These are phyloP conservation scores for Perognathus longimembris DNA, from an alignment of 2,113 vertebrate genomes.

Conservation along the genomic window DNA sequence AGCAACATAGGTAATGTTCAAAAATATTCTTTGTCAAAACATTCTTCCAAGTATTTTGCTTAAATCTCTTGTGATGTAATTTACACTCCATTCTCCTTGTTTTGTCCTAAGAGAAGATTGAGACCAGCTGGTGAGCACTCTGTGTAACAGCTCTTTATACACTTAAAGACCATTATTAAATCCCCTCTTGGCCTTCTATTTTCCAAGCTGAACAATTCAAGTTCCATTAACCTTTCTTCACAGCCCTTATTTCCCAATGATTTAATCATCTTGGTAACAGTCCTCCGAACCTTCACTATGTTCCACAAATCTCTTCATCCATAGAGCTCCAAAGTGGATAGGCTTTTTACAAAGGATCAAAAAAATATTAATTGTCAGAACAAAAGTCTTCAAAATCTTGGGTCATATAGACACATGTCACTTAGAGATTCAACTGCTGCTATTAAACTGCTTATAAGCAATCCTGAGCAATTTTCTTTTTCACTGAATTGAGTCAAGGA, in stretches of 20 bases:
- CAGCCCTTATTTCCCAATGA: constrained; percentile 59
- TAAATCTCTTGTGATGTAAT: constrained; percentile 53
- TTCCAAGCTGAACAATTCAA: constrained; percentile 55
- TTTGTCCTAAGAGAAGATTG: constrained; percentile 62
- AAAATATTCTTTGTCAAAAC: constrained; percentile 25
- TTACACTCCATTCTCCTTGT: constrained; percentile 65
- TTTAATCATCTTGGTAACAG: constrained; percentile 60
- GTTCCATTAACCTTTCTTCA: constrained; percentile 72
- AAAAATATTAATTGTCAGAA: constrained; percentile 10
- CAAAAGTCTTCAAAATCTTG: not conserved
- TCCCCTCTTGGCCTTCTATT: constrained; percentile 63
- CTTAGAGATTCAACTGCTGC: not conserved
- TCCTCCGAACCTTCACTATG: constrained; percentile 24
- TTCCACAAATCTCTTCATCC: constrained; percentile 30
- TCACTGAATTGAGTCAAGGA: constrained; percentile 6
- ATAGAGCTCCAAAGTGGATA: not conserved
- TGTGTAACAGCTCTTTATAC: constrained; percentile 67
- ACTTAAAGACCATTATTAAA: constrained; percentile 73
- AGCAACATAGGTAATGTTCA: not conserved
- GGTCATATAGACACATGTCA: not conserved
- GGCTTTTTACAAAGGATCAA: constrained; percentile 21
- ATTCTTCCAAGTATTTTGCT: constrained; percentile 48
- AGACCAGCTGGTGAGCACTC: constrained; percentile 70
- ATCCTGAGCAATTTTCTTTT: not conserved
- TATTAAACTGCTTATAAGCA: constrained; percentile 14